Conservation (phyloP, 1,140 invertebrate genomes). For the Galleria mellonella region DNA sequence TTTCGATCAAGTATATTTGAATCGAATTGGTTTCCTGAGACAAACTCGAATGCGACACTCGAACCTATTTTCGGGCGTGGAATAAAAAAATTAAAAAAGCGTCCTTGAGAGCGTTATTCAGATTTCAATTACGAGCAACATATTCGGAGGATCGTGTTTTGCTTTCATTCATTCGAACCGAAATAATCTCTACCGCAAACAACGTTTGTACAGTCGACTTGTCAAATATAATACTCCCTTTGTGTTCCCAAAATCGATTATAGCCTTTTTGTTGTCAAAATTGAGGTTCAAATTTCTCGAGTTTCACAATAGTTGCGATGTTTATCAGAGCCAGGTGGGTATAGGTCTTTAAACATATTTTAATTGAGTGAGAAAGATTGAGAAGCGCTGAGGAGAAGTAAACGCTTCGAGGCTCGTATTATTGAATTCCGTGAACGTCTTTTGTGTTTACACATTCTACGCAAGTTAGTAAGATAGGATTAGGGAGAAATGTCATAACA, state of each 20-base stretch:
- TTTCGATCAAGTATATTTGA: conserved; percentile 4
- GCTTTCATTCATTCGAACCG: conserved; percentile 71
- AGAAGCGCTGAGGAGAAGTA: not conserved
- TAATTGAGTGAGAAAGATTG: conserved; percentile 48
- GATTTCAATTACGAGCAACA: conserved; percentile 66
- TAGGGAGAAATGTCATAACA: too few relatives aligned
- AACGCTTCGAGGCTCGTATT: too few relatives aligned
- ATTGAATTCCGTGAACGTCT: too few relatives aligned
- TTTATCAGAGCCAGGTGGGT: conserved; percentile 66
- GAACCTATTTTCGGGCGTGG: conserved; percentile 18
- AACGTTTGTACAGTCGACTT: conserved; percentile 68
- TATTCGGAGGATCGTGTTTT: conserved; percentile 67
- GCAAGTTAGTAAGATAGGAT: too few relatives aligned
- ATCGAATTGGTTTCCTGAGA: conserved; percentile 29
- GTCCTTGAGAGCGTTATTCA: conserved; percentile 47
- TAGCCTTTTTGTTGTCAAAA: conserved; percentile 73
- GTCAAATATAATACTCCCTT: conserved; percentile 71
- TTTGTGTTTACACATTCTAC: too few relatives aligned
- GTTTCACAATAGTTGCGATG: conserved; percentile 70
- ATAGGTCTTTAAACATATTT: conserved; percentile 57
- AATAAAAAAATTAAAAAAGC: conserved; percentile 46
- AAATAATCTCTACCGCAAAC: conserved; percentile 74
- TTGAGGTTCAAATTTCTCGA: conserved; percentile 68
- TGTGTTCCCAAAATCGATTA: conserved; percentile 70
- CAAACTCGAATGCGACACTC: conserved; percentile 30